A percentile compares a stretch with the other conserved stretches of the same genome.
phyloP scores from a whole-genome alignment of 2,888 invertebrate genomes.

The Spilosoma lubricipeda region DNA sequence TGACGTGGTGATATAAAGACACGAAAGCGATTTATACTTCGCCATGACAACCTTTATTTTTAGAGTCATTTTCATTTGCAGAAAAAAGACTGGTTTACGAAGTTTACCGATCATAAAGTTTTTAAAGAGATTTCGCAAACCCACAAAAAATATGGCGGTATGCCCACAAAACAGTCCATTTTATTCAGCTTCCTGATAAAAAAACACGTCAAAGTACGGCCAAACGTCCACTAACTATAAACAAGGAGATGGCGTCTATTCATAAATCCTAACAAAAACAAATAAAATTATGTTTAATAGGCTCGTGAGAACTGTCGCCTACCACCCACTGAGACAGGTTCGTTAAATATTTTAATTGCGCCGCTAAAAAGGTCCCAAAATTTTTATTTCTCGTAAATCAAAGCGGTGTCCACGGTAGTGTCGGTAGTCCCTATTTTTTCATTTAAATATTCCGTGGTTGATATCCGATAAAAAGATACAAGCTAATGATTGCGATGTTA shows the following conservation, averaged over 20 bases:
- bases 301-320: slow-evolving; percentile 85
- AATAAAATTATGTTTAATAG: slow-evolving; percentile 85
- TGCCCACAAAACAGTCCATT: slow-evolving; percentile 10
- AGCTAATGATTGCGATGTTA: slow-evolving; percentile 32
- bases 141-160: slow-evolving; percentile 39
- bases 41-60: neutral
- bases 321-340: slow-evolving; percentile 83
- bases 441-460: slow-evolving; percentile 31
- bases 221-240: slow-evolving; percentile 64
- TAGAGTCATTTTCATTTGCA: neutral
- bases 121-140: slow-evolving; percentile 1
- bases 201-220: slow-evolving; percentile 58
- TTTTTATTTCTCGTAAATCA: slow-evolving; percentile 83
- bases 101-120: neutral
- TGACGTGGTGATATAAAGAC: slow-evolving; percentile 54
- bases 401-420: slow-evolving; percentile 78
- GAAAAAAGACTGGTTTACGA: neutral
- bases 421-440: slow-evolving; percentile 67
- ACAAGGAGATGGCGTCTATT: slow-evolving; percentile 58
- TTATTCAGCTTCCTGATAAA: slow-evolving; percentile 55
- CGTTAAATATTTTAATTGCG: slow-evolving; percentile 85
- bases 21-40: slow-evolving; percentile 12
- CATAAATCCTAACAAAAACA: slow-evolving; percentile 74
- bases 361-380: slow-evolving; percentile 79
- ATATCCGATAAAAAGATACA: slow-evolving; percentile 48